Evolutionary conservation across 2,113 vertebrate species (phyloP), one percentile per base, ranked within the genome.

Genomic region (Patagioenas fasciata): DNA sequence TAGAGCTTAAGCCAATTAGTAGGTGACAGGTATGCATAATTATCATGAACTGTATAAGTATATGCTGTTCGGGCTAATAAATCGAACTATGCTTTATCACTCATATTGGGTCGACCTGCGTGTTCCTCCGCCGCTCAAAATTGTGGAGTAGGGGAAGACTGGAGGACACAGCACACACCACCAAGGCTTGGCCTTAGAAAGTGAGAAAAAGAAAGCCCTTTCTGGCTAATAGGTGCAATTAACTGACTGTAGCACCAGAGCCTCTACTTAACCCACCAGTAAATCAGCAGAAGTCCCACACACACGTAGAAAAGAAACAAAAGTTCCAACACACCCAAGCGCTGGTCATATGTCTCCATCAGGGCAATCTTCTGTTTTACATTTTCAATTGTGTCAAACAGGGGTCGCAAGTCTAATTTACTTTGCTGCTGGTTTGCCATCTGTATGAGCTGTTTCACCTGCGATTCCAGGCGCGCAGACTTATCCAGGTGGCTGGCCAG

Each of bases 401-500:
- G 79, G 44, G 97, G 62, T 77, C n/a, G 89, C 95, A 98, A 83
- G 50, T 98, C 98, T 31, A 96, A 65, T 75, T 96, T 97, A 47
- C 36, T 97, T 40, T 97, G 98, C 28, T 98, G 98, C 92, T 98
- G 97, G 95, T 93, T 98, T 71, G 97, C 97, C 91, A 91, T 96
- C 53, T 98, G 97, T 77, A 97, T 84, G 18, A 98, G 70, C 74
- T 98, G 98, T 15, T 94, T 97, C 50, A 98, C 98, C 85, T 98
- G 98, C 0, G 96, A 97, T 95, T 98, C 98, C 85, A 98, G 93
- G 93, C 96, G 98, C 2, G 97, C 95, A 4, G 97, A 98, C 93
- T 98, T 98, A 95, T 98, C 98, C 69, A 98, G 85, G 86, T 98
- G 97, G 95, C 81, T 97, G 83, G 97, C 94, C 73, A 98, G 95